Evolutionary conservation across 2,888 invertebrate genomes (phyloP).

Genomic region (Lepidocyrtinus sp.): DNA sequence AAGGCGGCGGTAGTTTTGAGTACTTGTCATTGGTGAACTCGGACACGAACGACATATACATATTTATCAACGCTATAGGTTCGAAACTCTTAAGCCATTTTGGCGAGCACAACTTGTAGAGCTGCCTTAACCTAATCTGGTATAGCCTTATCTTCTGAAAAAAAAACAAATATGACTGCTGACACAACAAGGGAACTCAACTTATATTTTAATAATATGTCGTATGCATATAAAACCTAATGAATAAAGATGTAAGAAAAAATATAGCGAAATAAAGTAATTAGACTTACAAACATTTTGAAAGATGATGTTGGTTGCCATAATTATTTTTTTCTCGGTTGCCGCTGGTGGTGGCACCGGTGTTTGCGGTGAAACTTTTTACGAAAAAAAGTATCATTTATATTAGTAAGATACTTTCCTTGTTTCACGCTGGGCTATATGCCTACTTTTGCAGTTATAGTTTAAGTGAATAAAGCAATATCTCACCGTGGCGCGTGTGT

Average conservation of each 20-base stretch:
- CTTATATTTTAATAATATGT: constrained; percentile 6
- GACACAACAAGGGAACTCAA: constrained; percentile 10
- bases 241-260: constrained; percentile 7
- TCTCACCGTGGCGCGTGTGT: constrained; percentile 21
- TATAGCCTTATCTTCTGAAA: neutral
- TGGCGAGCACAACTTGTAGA: constrained; percentile 11
- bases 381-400: neutral
- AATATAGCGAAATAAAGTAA: neutral
- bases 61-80: neutral
- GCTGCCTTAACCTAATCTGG: constrained; percentile 1
- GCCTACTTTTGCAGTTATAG: neutral
- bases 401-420: neutral
- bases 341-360: neutral
- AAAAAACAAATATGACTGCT: neutral
- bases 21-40: neutral
- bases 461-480: constrained; percentile 20
- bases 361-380: constrained; percentile 10
- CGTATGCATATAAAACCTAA: neutral
- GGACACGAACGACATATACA: neutral
- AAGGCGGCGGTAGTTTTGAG: constrained; percentile 8
- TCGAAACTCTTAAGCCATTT: constrained; percentile 1
- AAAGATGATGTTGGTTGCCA: constrained; percentile 3
- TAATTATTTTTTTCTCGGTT: constrained; percentile 5
- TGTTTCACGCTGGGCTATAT: constrained; percentile 8
- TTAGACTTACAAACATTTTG: neutral